These are phyloP conservation scores for Laupala kohalensis DNA, from an alignment of 1,140 invertebrate genomes.

Conservation along the genomic window DNA sequence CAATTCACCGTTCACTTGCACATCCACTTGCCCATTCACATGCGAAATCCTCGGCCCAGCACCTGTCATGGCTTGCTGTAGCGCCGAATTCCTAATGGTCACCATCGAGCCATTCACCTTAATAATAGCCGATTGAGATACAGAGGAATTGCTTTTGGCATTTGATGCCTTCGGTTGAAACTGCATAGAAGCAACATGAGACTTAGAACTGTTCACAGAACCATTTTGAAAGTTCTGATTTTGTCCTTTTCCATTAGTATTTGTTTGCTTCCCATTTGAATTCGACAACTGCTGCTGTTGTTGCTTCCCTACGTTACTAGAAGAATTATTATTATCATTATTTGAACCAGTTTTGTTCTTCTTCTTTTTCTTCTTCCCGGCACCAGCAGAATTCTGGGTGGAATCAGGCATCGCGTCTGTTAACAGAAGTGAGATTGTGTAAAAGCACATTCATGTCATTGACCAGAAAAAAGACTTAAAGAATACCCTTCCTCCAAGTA, in stretches of 20 bases:
- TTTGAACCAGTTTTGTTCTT: conserved; percentile 41
- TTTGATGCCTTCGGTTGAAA: neutral
- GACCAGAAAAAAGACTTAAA: no score
- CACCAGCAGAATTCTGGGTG: conserved; percentile 14
- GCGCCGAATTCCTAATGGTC: conserved; percentile 57
- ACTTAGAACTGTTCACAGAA: neutral
- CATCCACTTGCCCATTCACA: conserved; percentile 1
- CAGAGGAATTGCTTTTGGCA: neutral
- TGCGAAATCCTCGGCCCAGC: neutral
- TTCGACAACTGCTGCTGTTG: neutral
- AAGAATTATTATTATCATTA: neutral
- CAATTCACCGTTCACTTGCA: conserved; percentile 1
- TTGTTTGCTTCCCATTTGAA: neutral
- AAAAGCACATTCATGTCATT: no score
- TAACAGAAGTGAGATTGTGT: no score
- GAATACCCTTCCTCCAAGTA: no score
- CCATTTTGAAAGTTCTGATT: neutral
- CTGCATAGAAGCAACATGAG: neutral
- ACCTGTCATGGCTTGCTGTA: conserved; percentile 32
- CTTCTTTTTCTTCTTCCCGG: conserved; percentile 38
- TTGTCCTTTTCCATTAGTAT: neutral
- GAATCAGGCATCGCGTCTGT: no score
- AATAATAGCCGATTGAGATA: conserved; percentile 41
- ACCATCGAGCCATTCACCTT: conserved; percentile 64
- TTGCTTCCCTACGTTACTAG: neutral